Evolutionary conservation across 2,797 vertebrate species (phyloP), one percentile per base, ranked within the genome.

Genomic region (Podarcis siculus): DNA sequence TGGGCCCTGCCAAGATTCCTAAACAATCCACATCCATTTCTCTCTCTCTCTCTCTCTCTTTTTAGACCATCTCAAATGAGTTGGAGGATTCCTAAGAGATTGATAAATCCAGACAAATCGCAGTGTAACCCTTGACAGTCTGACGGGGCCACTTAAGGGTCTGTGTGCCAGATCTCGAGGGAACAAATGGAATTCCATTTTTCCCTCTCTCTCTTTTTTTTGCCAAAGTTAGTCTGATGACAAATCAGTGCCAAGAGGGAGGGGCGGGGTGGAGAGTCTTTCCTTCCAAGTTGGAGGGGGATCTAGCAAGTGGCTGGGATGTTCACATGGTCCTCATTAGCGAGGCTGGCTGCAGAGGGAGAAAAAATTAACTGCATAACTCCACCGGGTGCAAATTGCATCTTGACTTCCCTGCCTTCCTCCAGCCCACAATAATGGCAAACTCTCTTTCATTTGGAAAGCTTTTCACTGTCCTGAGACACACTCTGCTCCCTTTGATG

Each of bases 1-100:
- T 37, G 39, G 30, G 37, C 37, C 4, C n/a, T 72, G 85, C 89
- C 89, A 86, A 83, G 64, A 79, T 73, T 86, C 49, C 23, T 81
- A 2, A 42, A 35, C 30, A 45, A 37, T 69, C n/a, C 27, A 7
- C 64, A 69, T 32, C 5, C 9, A 13, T 32, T 72, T 15, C 13
- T 72, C 0, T 32, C n/a, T 12, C 4, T 72, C 1, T 35, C 32
- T 30, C 30, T 27, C 10, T 42, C 25, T 32, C 49, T 67, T 32
- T 77, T 27, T 37, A 27, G 72, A 30, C 32, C 9, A 12, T 32
- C 32, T 77, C 71, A 76, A 37, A 32, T 30, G 49, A 79, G 39
- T 19, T 17, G 58, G 71, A 61, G 58, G 42, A 89, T 71, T 58
- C 64, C 61, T 7, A 42, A 13, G 61, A 77, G 87, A 37, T 30